Conservation (phyloP, 2,888 invertebrate genomes). For the Alcis repandata region DNA sequence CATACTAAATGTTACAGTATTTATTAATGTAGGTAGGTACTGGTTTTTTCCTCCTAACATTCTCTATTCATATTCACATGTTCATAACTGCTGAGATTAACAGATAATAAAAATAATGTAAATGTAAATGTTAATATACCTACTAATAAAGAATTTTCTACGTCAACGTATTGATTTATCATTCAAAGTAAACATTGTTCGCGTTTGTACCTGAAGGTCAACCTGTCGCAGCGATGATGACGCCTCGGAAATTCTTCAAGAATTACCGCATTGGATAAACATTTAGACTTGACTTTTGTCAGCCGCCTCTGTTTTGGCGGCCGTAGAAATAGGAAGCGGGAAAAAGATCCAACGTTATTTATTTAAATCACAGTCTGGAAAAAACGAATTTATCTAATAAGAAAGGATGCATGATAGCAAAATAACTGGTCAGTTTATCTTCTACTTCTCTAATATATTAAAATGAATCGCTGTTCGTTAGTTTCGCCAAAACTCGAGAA, state of each 20-base stretch:
- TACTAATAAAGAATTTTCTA: too few relatives aligned
- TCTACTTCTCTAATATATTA: too few relatives aligned
- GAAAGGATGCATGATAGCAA: too few relatives aligned
- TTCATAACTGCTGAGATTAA: background rate
- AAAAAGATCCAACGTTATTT: background rate
- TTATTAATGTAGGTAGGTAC: background rate
- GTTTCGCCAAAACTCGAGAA: too few relatives aligned
- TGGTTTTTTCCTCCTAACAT: background rate
- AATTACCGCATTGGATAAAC: slow-evolving; percentile 62
- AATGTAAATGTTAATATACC: too few relatives aligned
- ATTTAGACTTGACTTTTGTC: slow-evolving; percentile 1
- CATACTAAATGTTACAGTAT: background rate
- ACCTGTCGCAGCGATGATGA: slow-evolving; percentile 60
- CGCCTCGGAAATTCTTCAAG: slow-evolving; percentile 66
- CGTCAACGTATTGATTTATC: slow-evolving; percentile 46
- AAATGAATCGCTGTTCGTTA: too few relatives aligned
- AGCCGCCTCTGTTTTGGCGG: background rate
- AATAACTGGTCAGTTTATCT: too few relatives aligned
- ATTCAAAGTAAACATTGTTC: slow-evolving; percentile 48
- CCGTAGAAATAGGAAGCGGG: background rate
- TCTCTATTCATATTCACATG: background rate
- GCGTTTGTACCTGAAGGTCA: slow-evolving; percentile 67
- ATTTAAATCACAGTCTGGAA: too few relatives aligned
- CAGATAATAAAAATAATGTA: too few relatives aligned
- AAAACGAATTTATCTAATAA: too few relatives aligned